Base-by-base conservation (phyloP, 2,888 invertebrate species). In the Cecidostiba fungosa region DNA sequence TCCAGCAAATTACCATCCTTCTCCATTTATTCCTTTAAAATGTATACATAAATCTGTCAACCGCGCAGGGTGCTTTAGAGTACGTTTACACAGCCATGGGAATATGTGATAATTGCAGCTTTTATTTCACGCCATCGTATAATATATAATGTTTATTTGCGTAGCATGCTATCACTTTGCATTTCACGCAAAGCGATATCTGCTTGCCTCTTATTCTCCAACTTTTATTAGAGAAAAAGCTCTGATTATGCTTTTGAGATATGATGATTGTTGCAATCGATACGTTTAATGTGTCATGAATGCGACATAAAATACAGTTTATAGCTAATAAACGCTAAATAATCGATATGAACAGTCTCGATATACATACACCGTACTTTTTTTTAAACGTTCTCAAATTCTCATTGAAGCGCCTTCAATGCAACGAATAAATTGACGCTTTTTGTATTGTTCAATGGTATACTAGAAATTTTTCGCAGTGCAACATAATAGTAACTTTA, bases 31-130 rank as follows among this genome's bases (percentile, higher is more conserved):
- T 87, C 54, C 29, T 14, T 47, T 82, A 79, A 79, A 82, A 79
- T 76, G 54, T 79, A 59, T 82, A 85, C 76, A 77, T 74, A 78
- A 82, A 82, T 43, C 36, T 77, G 66, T 32, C 74, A 12, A 79
- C 70, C 74, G 23, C 83, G n/a, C 70, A 50, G 39, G 80, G 47
- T 73, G 77, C 72, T 90, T 90, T 87, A 82, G 88, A 90, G 85
- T 90, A 88, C 88, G 86, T 88, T 88, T 90, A 89, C 89, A 90
- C 90, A 90, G 90, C 90, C 90, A 89, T 89, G 87, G 86, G 72
- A 86, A 86, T 86, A 86, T 86, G 74, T 84, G 73, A 87, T 79
- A 77, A 73, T 81, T 84, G 79, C 76, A 86, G 73, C 77, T 84
- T 79, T 47, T 54, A 77, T 47, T 80, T 81, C 39, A 79, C 76